Base-by-base conservation (phyloP, 2,797 vertebrate genomes). In the Enteromius mattozi region DNA sequence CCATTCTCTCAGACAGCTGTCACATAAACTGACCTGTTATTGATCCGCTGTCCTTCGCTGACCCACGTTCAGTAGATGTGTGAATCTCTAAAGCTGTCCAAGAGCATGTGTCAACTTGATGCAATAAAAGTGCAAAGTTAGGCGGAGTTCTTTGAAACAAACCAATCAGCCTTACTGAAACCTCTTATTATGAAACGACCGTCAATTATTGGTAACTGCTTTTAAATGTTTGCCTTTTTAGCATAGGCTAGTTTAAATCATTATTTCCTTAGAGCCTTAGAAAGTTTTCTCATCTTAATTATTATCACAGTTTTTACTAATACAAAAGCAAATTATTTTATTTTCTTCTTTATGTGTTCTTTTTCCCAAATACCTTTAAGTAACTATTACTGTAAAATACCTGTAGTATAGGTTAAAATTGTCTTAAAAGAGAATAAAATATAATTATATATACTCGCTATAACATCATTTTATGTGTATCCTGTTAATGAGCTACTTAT, bases 131-230 rank as follows among this genome's bases (percentile, higher is more conserved):
- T 54, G 75, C 56, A 47, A 42, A 40, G 49, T 81, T 75, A 82
- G 86, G 88, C 51, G 83, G 78, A 65, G 84, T 77, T 84, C 74
- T 59, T 21, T 35, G 30, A 79, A 79, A 49, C 51, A 71, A 80
- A 75, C 88, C 86, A 86, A 88, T 86, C 83, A 78, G 70, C 40
- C 40, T 65, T 42, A 56, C 30, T 56, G 24, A 42, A 68, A 37
- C 37, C 27, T 65, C 56, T 66, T 49, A 59, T 69, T 49, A 47
- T 68, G 87, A 81, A 85, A 81, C 16, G 19, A 61, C 54, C 21
- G 19, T 61, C 13, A 70, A 10, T 61, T 45, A n/a, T 19, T 45
- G 2, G 12, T 45, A 9, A 7, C 51, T 19, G 7, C 6, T 49
- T 82, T 17, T 42, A 13, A 5, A 49, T 40, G 6, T 13, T 33